Evolutionary conservation across 2,888 invertebrate genomes (phyloP), one percentile per base, ranked within the genome.

Genomic region (Lucinisca nassula): DNA sequence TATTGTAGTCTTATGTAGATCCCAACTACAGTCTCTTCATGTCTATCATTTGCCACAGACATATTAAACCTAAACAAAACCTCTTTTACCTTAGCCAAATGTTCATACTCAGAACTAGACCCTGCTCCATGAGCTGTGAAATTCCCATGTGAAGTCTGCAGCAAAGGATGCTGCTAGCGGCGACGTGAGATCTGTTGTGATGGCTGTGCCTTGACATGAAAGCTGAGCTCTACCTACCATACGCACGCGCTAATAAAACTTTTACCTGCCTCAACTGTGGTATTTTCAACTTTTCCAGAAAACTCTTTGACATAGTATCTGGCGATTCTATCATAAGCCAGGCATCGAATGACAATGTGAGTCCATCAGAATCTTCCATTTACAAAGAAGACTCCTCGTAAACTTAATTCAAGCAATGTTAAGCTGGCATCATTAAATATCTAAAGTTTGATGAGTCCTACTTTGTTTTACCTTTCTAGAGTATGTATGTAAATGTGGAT

Each of bases 161-260:
- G n/a, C n/a, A n/a, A n/a, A n/a, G n/a, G n/a, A n/a, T n/a, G n/a
- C n/a, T n/a, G n/a, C n/a, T n/a, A n/a, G n/a, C n/a, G n/a, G n/a
- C n/a, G n/a, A n/a, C n/a, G n/a, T n/a, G n/a, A n/a, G n/a, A n/a
- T n/a, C n/a, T n/a, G n/a, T n/a, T n/a, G n/a, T n/a, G n/a, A n/a
- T n/a, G n/a, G n/a, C n/a, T n/a, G n/a, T 78, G 78, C 37, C 24
- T 78, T n/a, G n/a, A 77, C 37, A 51, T 77, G 51, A 77, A 12
- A 6, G 35, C 51, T 24, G 77, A 51, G 17, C 35, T 77, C n/a
- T 77, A 27, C 37, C 35, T 77, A 0, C 55, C 77, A 21, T 32
- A 77, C 21, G 8, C 35, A 10, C 12, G 51, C 2, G 21, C 73
- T 32, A 8, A 32, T 21, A 21, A 58, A 24, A 27, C n/a, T 8